Evolutionary conservation across 2,797 vertebrate species (phyloP).

Genomic region (Alfaro cultratus): DNA sequence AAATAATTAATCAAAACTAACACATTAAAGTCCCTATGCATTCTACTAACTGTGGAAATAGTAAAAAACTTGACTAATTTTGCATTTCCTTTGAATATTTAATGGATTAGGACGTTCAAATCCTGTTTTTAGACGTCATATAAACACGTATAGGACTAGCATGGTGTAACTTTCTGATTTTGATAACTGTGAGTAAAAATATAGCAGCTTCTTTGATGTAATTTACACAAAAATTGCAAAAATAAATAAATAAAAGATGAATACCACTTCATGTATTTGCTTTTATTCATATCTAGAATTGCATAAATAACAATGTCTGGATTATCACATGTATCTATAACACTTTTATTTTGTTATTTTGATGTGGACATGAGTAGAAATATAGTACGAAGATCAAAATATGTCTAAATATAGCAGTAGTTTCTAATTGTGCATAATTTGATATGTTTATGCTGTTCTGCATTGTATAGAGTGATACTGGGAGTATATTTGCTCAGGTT

Average conservation of each 20-base stretch:
- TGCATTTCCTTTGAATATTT: neutral
- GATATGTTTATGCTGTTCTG: neutral
- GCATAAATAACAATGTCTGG: neutral
- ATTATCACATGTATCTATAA: neutral
- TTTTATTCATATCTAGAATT: neutral
- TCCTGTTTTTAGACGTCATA: neutral
- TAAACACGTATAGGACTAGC: neutral
- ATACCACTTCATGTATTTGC: neutral
- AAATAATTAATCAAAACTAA: neutral
- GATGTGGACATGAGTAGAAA: neutral
- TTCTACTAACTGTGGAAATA: neutral
- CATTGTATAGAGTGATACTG: neutral
- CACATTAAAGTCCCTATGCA: neutral
- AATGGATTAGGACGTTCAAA: neutral
- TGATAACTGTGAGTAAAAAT: neutral
- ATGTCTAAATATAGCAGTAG: neutral
- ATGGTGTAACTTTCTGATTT: neutral
- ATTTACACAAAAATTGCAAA: neutral
- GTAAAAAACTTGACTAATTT: neutral
- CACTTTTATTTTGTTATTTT: neutral
- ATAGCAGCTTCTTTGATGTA: neutral
- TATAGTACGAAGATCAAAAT: neutral
- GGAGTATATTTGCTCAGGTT: neutral
- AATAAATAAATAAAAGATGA: neutral
- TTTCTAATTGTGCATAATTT: neutral